Base-by-base conservation (phyloP, 2,888 invertebrate species). In the Liposcelis brunnea region DNA sequence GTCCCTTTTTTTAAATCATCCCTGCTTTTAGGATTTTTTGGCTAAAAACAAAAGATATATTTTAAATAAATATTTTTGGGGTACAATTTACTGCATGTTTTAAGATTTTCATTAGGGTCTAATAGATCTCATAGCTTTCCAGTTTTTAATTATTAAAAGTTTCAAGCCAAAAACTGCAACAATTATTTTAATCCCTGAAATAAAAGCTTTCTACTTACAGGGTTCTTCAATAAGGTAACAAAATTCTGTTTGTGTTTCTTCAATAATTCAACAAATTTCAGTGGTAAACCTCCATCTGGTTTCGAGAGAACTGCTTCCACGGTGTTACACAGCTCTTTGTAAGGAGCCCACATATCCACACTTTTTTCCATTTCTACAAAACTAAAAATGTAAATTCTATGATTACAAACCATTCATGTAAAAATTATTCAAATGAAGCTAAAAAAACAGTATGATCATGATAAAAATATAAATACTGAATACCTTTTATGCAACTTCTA, bases 201-300 rank as follows among this genome's bases (percentile, higher is more conserved):
- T n/a, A n/a, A n/a, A n/a, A n/a, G n/a, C n/a, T n/a, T n/a, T 6
- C 45, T 49, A 68, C 74, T 72, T 68, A 91, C 91, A 54, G 87
- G 85, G 64, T 90, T 87, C 59, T 82, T 81, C 40, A 93, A 67
- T 2, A 93, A 67, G 8, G 81, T 76, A 15, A 84, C 69, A 59
- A 94, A 93, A 58, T 82, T 85, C 55, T 87, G 84, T 58, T 86
- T 85, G 58, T 89, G 82, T 57, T 80, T 75, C 46, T 80, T 70
- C 15, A 93, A 63, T 42, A 78, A 71, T 61, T 90, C 89, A 55
- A 90, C 74, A 49, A 77, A 74, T 15, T 75, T 71, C 56, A 74
- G 75, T 3, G 70, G 72, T 21, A 69, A 69, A 31, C 70, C 69
- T 7, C 68, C 67, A 42, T 65, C 67, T 26, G 75, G 71, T 43